Evolutionary conservation across 2,113 vertebrate species (phyloP).

Genomic region (Oryzias melastigma): DNA sequence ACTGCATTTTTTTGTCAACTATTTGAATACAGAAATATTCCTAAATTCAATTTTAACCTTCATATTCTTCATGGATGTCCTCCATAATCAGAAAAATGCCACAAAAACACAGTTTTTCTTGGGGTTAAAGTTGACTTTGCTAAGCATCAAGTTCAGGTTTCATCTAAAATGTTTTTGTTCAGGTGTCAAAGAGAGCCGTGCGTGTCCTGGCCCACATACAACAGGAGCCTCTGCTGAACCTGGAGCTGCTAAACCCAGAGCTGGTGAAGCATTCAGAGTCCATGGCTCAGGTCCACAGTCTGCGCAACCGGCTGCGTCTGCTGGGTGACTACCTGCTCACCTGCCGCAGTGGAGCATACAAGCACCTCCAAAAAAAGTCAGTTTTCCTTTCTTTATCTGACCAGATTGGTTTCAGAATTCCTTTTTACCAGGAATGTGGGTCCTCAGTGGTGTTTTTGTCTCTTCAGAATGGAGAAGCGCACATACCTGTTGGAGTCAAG

Average conservation of each 20-base stretch:
- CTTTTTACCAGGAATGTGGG: background rate
- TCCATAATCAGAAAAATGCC: no score
- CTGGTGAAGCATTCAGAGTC: constrained; percentile 82
- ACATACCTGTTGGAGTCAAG: constrained; percentile 87
- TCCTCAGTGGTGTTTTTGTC: background rate
- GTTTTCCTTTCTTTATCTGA: background rate
- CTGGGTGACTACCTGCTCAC: constrained; percentile 88
- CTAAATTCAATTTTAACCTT: no score
- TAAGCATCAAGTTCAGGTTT: no score
- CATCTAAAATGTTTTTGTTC: background rate
- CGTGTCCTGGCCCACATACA: constrained; percentile 82
- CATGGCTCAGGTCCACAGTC: constrained; percentile 76
- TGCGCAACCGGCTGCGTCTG: constrained; percentile 87
- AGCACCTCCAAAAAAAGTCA: constrained; percentile 76
- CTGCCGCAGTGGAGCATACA: constrained; percentile 87
- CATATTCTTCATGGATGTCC: no score
- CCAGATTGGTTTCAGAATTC: background rate
- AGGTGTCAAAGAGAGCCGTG: constrained; percentile 86
- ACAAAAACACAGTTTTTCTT: no score
- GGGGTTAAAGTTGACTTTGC: no score
- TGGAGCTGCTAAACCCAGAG: constrained; percentile 85
- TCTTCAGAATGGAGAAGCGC: constrained; percentile 82
- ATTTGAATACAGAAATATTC: no score
- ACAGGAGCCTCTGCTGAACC: constrained; percentile 86
- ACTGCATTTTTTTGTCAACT: no score